Conservation (phyloP, 2,888 invertebrate species). For the Gandaritis pyraliata region DNA sequence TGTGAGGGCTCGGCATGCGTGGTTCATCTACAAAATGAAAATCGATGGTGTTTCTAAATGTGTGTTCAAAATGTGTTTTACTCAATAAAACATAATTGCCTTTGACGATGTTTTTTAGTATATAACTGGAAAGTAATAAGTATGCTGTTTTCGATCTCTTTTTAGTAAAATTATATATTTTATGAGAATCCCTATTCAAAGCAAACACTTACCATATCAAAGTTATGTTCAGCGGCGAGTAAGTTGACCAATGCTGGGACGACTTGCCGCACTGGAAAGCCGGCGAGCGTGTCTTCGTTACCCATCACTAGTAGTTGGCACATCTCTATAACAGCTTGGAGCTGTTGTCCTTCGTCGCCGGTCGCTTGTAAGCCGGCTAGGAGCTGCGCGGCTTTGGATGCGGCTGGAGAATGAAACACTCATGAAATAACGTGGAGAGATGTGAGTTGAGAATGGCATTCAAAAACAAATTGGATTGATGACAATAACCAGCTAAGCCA, state of each 20-base stretch:
- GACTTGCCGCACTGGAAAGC: slow-evolving; percentile 99
- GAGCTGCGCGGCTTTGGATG: slow-evolving; percentile 96
- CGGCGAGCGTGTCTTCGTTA: slow-evolving; percentile 98
- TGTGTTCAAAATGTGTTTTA: too few relatives aligned
- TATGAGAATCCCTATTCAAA: too few relatives aligned
- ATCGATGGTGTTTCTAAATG: too few relatives aligned
- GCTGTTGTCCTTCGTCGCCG: slow-evolving; percentile 97
- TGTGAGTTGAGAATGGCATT: too few relatives aligned
- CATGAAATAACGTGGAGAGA: neutral
- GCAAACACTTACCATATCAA: slow-evolving; percentile 91
- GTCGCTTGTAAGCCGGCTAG: slow-evolving; percentile 96
- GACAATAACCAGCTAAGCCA: too few relatives aligned
- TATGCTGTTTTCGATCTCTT: too few relatives aligned
- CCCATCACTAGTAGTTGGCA: slow-evolving; percentile 99
- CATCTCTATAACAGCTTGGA: slow-evolving; percentile 99
- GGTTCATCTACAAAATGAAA: slow-evolving; percentile 91
- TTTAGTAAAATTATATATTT: too few relatives aligned
- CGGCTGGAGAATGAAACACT: slow-evolving; percentile 76
- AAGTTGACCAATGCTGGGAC: slow-evolving; percentile 97
- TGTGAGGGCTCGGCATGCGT: slow-evolving; percentile 98
- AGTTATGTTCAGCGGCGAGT: slow-evolving; percentile 98
- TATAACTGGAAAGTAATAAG: too few relatives aligned
- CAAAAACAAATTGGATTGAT: too few relatives aligned
- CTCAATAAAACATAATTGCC: too few relatives aligned
- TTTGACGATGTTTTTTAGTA: too few relatives aligned